Base-by-base conservation (phyloP, 2,113 vertebrate genomes). In the Oncorhynchus nerka region DNA sequence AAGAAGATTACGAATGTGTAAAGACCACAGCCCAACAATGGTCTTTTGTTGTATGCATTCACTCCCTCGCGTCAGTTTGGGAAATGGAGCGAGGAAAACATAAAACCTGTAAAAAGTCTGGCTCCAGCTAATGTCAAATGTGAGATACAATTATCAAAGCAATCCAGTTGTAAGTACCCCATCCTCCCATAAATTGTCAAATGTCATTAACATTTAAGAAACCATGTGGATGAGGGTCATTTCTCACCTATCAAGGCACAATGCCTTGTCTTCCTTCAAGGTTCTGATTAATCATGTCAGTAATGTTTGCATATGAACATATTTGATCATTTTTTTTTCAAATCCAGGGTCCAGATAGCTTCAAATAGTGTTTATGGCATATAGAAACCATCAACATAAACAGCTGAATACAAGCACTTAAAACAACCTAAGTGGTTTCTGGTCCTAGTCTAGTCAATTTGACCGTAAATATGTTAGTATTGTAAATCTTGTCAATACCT, bases 1-100 rank as follows among this genome's bases (percentile, higher is more conserved):
- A 67, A 62, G 20, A 61, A 6, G 59, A 32, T 45, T 70, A 64
- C 51, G 70, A 20, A 68, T 55, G 7, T 48, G 48, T 57, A 5
- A 57, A 57, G 15, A 45, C 7, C 51, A 75, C 28, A 79, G 75
- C 19, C 22, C 24, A 70, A 82, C 32, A 79, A 24, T 20, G 1
- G 4, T 57, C 1, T 20, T 57, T 15, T 57, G 6, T 49, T 15
- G 30, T 73, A 67, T 34, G 71, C 55, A 68, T 62, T 71, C 51
- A 74, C 61, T 16, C 57, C 34, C 13, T 73, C 39, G 9, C 5
- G 0, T 16, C 3, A 62, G 19, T 62, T 62, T 62, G 15, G 16
- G 49, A 55, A 16, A 55, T 55, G 51, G 13, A 55, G 51, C 0
- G 15, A 55, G 51, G 15, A 55, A 55, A 55, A 55, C 39, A 45